Conservation (phyloP, 2,888 invertebrate genomes). For the Napeogenes inachia region DNA sequence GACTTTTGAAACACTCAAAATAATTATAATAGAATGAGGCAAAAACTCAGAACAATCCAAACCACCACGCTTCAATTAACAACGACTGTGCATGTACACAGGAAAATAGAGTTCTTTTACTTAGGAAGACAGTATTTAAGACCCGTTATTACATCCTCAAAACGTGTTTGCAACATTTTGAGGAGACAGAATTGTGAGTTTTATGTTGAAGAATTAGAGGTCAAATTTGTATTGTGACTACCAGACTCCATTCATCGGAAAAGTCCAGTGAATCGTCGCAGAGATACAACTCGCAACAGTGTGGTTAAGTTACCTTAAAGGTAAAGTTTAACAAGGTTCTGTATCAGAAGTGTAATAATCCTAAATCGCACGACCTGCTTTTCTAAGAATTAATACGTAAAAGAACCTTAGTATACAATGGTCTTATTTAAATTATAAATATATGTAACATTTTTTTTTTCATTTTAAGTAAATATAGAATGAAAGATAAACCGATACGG, state of each 20-base stretch:
- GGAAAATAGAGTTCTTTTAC: conserved; percentile 45
- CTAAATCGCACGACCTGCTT: too few relatives aligned
- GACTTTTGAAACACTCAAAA: conserved; percentile 43
- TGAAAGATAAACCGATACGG: too few relatives aligned
- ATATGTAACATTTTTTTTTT: too few relatives aligned
- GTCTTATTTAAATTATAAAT: too few relatives aligned
- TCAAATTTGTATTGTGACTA: conserved; percentile 31
- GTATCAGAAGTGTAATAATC: background rate
- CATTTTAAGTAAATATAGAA: too few relatives aligned
- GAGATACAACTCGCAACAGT: conserved; percentile 53
- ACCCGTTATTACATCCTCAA: conserved; percentile 40
- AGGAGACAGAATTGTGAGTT: conserved; percentile 41
- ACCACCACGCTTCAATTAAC: conserved; percentile 52
- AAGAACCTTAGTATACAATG: too few relatives aligned
- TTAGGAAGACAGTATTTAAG: conserved; percentile 36
- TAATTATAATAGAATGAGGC: conserved; percentile 47
- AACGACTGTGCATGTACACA: conserved; percentile 32
- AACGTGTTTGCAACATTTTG: conserved; percentile 21
- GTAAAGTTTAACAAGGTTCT: conserved; percentile 16
- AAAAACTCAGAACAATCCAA: conserved; percentile 55
- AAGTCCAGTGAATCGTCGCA: conserved; percentile 50
- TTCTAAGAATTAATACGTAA: too few relatives aligned
- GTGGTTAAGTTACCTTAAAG: conserved; percentile 46
- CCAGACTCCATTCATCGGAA: conserved; percentile 34
- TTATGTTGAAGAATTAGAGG: conserved; percentile 35